These are phyloP conservation scores for Mesoligia furuncula DNA, from an alignment of 2,888 invertebrate species.

Conservation along the genomic window DNA sequence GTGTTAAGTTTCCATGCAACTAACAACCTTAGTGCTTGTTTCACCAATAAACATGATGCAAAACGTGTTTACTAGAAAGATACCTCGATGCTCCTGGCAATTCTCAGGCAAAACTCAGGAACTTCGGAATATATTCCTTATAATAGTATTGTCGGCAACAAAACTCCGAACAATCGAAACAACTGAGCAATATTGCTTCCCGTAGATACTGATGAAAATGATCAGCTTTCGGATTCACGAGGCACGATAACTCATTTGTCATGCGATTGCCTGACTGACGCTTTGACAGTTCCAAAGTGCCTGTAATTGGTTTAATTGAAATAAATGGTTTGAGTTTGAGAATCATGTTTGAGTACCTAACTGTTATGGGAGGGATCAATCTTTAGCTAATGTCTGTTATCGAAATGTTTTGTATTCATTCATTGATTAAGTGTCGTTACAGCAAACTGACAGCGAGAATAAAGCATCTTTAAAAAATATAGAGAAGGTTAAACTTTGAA, in stretches of 20 bases:
- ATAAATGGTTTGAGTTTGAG: no score
- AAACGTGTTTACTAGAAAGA: constrained; percentile 17
- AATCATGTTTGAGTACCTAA: background rate
- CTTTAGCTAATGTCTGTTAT: background rate
- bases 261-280: background rate
- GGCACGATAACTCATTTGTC: constrained; percentile 2
- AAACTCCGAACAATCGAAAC: constrained; percentile 7
- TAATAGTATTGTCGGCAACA: constrained; percentile 3
- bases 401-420: background rate
- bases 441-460: no score
- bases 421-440: no score
- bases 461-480: no score
- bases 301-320: background rate
- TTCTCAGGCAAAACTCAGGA: constrained; percentile 24
- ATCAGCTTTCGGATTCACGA: background rate
- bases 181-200: no score
- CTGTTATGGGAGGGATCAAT: background rate
- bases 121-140: constrained; percentile 43
- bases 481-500: no score
- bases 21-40: background rate
- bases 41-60: constrained; percentile 13
- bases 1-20: constrained; percentile 14
- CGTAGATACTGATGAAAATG: background rate
- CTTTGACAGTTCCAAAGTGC: background rate
- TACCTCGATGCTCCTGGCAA: constrained; percentile 25